phyloP scores from a whole-genome alignment of 2,797 vertebrate genomes.

The Choloepus didactylus region DNA sequence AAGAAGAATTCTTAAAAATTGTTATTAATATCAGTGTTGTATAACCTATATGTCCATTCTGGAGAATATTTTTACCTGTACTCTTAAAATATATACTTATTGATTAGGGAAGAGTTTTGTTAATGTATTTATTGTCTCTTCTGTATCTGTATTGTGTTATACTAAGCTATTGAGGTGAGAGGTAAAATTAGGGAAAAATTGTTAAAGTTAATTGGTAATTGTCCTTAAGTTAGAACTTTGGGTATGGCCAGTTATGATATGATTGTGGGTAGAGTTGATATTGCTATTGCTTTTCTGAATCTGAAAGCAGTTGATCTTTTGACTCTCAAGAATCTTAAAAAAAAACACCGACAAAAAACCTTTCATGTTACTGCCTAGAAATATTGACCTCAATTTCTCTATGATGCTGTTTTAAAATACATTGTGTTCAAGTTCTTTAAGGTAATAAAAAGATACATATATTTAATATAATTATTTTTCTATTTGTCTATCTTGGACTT shows the following conservation, averaged over 20 bases:
- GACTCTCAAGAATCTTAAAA: neutral
- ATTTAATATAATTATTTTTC: neutral
- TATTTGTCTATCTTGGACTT: neutral
- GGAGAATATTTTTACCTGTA: slow-evolving; percentile 22
- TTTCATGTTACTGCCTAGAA: slow-evolving; percentile 14
- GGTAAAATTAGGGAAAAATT: slow-evolving; percentile 19
- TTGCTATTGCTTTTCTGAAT: slow-evolving; percentile 1
- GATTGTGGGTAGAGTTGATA: neutral
- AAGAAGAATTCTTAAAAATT: slow-evolving; percentile 36
- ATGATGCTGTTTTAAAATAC: slow-evolving; percentile 7
- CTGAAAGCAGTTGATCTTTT: neutral
- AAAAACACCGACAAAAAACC: neutral
- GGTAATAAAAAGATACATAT: neutral
- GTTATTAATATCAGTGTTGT: slow-evolving; percentile 35
- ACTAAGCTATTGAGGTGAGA: neutral
- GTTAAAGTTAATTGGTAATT: slow-evolving; percentile 39
- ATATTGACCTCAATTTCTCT: neutral
- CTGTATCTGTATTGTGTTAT: slow-evolving; percentile 16
- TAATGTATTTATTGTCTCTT: slow-evolving; percentile 20
- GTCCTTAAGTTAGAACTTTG: slow-evolving; percentile 43
- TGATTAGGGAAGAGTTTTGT: neutral
- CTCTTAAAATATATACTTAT: slow-evolving; percentile 6
- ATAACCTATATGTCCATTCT: slow-evolving; percentile 21
- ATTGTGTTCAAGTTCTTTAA: slow-evolving; percentile 40
- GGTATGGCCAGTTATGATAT: neutral